Evolutionary conservation across 23 tunicate genomes (phyloP), one percentile per base, ranked within the genome.

Genomic region (Clavelina lepadiformis): DNA sequence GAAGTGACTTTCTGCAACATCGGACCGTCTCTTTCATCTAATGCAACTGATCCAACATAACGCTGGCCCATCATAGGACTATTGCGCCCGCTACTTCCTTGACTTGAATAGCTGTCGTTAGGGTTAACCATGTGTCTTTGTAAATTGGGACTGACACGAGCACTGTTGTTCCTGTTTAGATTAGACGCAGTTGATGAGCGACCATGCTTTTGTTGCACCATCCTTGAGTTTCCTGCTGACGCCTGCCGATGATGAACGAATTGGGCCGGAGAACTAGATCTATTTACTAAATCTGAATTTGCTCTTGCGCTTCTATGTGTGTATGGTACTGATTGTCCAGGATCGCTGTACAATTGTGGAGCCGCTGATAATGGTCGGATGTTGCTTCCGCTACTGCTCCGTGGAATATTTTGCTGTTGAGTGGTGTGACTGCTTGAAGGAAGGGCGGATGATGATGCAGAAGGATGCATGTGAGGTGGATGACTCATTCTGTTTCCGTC

Each of bases 381-480:
- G 38, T 68, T 87, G 61, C 69, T 80, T 0, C 97, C 97, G 49
- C 97, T 89, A 65, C 80, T 81, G 68, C 97, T 89, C 13, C 97
- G 74, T 23, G 97, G 76, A 52, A 89, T 69, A 22, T 73, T 67
- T 18, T 35, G 5, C 4, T 19, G 50, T 26, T 15, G n/a, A 8
- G 3, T 29, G 33, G 57, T 38, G 46, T 69, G 45, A 21, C 47
- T 56, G 5, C 71, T 68, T 3, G 67, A 44, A 3, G 64, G 72
- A 29, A 79, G 71, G 19, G 81, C 96, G 44, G 96, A 87, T 1
- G 87, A 68, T 2, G 96, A 87, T 31, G 96, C 96, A 18, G 96
- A 87, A n/a, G 46, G 59, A 49, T 89, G 89, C 51, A 75, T 29
- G 30, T 30, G 37, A 3, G 81, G 64, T 6, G 57, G 72, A 31